Evolutionary conservation across 2,797 vertebrate genomes (phyloP).

Genomic region (Lophotriccus pileatus): DNA sequence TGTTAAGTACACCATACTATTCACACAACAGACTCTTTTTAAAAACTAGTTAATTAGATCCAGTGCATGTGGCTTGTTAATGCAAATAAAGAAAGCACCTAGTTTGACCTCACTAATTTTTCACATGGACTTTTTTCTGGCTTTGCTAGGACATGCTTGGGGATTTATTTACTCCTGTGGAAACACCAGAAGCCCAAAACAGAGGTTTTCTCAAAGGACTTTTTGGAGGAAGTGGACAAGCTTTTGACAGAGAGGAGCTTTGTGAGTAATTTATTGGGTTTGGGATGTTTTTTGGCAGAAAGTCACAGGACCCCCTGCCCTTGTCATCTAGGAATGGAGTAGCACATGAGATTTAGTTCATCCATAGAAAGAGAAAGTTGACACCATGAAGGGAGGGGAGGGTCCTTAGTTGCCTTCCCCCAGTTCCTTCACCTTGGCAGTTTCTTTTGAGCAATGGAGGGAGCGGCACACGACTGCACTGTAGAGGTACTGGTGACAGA

Average conservation of each 20-base stretch:
- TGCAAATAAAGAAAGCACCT: neutral
- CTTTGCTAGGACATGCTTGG: conserved; percentile 92
- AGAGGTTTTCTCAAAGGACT: conserved; percentile 97
- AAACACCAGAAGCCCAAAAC: conserved; percentile 96
- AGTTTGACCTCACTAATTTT: neutral
- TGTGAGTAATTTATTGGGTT: conserved; percentile 79
- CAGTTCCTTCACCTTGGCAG: neutral
- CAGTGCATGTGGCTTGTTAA: neutral
- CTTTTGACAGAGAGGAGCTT: conserved; percentile 96
- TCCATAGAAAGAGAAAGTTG: neutral
- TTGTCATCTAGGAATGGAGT: neutral
- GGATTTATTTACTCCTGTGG: conserved; percentile 93
- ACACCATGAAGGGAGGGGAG: neutral
- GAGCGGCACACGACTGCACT: accelerated
- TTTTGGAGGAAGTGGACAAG: conserved; percentile 92
- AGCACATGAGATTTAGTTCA: neutral
- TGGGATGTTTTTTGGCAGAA: neutral
- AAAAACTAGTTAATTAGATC: neutral
- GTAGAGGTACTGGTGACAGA: neutral
- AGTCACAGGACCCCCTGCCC: neutral
- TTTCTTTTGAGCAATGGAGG: neutral
- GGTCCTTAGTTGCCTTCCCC: neutral
- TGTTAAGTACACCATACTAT: too few relatives aligned
- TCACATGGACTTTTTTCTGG: neutral
- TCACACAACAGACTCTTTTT: neutral